Base-by-base conservation (phyloP, 2,797 vertebrate genomes). In the Eremophila alpestris region DNA sequence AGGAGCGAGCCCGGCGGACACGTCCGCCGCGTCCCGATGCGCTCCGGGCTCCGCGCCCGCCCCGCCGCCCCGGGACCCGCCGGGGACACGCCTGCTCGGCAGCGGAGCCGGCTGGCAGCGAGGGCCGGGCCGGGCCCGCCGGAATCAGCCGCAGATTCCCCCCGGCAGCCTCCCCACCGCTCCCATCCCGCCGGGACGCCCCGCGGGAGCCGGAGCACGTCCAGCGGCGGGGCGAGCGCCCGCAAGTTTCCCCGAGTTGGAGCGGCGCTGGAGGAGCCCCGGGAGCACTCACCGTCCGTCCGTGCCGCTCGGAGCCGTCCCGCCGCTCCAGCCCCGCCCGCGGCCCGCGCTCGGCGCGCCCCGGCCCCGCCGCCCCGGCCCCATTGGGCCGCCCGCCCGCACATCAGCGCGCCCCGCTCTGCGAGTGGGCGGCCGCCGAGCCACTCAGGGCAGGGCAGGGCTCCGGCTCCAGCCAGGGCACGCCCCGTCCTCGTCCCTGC, bases 371-470 rank as follows among this genome's bases (percentile, higher is more conserved):
- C 84, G 55, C 40, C 79, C 90, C 60, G 14, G 56, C 10, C 71
- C 65, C 87, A 93, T 95, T 94, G 95, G 92, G 32, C 87, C 45
- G 32, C 4, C 19, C 20, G 34, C 32, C 85, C 58, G 79, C 86
- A 18, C 88, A 86, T 96, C 92, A 93, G 51, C 5, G 56, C 2
- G 16, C 34, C 59, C 80, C 16, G 71, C 32, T 24, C 76, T 24
- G 36, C 80, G 16, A 96, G 54, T 95, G 59, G 91, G 54, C 38
- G 43, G 24, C 1, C 22, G n/a, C 27, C 2, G 29, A 88, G 91
- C 45, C 94, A 93, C 74, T 94, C 94, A 78, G 87, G 65, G 38
- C 34, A 68, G 69, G 83, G 89, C 26, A 78, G 83, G 29, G 93
- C 73, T 2, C 4, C 10, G 43, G 27, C 24, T n/a, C 8, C 36